Evolutionary conservation across 2,113 vertebrate species (phyloP).

Genomic region (Callipepla squamata): DNA sequence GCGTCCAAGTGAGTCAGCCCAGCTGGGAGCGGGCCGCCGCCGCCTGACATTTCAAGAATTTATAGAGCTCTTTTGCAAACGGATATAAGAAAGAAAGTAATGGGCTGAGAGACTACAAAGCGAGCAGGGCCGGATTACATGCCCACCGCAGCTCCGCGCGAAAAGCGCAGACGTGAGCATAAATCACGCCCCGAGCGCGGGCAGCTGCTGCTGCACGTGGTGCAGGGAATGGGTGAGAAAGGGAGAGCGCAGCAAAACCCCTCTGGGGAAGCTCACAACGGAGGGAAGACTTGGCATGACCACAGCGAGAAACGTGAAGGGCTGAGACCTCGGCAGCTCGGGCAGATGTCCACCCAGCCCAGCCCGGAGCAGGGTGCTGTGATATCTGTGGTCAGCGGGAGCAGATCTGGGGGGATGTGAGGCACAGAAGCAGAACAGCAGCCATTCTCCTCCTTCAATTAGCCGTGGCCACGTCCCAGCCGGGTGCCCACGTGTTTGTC

Average conservation of each 20-base stretch:
- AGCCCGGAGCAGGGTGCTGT: not conserved
- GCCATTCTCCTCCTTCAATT: constrained; percentile 11
- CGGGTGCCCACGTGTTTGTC: not conserved
- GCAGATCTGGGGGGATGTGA: constrained; percentile 41
- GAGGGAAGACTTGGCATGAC: not conserved
- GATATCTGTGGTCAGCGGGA: not conserved
- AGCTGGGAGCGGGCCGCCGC: constrained; percentile 55
- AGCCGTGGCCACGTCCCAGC: not conserved
- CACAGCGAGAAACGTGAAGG: rapidly evolving
- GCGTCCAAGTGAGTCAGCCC: constrained; percentile 32
- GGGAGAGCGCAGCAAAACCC: not conserved
- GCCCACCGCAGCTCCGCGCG: not conserved
- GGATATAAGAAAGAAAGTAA: constrained; percentile 60
- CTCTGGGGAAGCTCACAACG: not conserved
- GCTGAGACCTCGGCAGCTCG: not conserved
- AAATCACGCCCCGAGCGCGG: not conserved
- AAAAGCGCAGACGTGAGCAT: not conserved
- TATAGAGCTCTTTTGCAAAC: constrained; percentile 58
- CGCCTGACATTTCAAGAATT: constrained; percentile 60
- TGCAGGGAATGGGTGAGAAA: not conserved
- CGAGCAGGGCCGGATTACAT: constrained; percentile 9
- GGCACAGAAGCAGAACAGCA: constrained; percentile 1
- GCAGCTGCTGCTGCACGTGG: not conserved
- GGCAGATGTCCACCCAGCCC: not conserved
- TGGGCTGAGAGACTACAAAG: constrained; percentile 43